phyloP scores from a whole-genome alignment of 2,888 invertebrate genomes.

The Cyclophora albipunctata region DNA sequence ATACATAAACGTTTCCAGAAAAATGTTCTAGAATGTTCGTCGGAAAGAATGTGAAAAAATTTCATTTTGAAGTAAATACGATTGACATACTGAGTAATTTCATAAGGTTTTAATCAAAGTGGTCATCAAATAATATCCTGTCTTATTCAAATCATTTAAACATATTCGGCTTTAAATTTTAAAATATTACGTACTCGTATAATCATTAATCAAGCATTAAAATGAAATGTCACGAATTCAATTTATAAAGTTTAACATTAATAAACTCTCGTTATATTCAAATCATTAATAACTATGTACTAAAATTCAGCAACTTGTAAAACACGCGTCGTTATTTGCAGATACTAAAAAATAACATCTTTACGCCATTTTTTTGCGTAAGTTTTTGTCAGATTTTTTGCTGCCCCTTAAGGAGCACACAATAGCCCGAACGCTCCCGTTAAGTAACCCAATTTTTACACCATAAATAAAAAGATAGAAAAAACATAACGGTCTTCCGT shows the following conservation, averaged over 20 bases:
- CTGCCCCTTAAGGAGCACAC: slow-evolving; percentile 41
- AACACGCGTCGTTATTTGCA: slow-evolving; percentile 27
- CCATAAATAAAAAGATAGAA: slow-evolving; percentile 68
- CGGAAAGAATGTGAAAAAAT: too few relatives aligned
- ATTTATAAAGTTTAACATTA: slow-evolving; percentile 34
- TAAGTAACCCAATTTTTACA: slow-evolving; percentile 75
- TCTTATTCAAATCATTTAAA: too few relatives aligned
- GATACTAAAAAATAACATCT: slow-evolving; percentile 26
- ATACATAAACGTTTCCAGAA: too few relatives aligned
- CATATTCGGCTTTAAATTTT: too few relatives aligned
- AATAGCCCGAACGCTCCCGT: slow-evolving; percentile 59
- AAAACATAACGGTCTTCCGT: slow-evolving; percentile 56
- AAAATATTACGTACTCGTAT: too few relatives aligned
- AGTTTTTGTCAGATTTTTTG: slow-evolving; percentile 13
- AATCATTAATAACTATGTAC: slow-evolving; percentile 50
- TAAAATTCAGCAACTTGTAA: slow-evolving; percentile 26
- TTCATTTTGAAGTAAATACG: too few relatives aligned
- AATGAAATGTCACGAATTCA: too few relatives aligned
- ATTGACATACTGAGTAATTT: too few relatives aligned
- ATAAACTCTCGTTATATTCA: slow-evolving; percentile 37
- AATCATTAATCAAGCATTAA: too few relatives aligned
- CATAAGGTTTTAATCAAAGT: too few relatives aligned
- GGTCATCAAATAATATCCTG: too few relatives aligned
- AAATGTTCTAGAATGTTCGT: too few relatives aligned
- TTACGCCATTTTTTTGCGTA: slow-evolving; percentile 24